Evolutionary conservation across 2,888 invertebrate genomes (phyloP), one percentile per base, ranked within the genome.

Genomic region (Hylaea fasciaria): DNA sequence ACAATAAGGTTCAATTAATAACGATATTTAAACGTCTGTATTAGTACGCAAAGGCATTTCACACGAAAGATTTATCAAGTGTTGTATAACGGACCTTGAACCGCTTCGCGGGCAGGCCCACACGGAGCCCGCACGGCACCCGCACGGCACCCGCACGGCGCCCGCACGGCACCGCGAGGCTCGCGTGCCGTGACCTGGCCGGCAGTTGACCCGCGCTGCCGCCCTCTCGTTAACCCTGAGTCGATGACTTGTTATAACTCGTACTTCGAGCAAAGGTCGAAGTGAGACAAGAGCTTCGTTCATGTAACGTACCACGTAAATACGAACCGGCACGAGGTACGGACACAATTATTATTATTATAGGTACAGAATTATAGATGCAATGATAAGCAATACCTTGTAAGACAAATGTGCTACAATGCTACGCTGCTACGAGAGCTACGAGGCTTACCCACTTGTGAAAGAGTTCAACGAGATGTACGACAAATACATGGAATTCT

Each of bases 171-270:
- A 4, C 13, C 5, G 40, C n/a, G 9, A 28, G 1, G 41, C 43
- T 51, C 57, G 48, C 52, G 61, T 62, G 57, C 32, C 22, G 29
- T 5, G 22, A n/a, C 32, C 28, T n/a, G 22, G 28, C 13, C 32
- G 22, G 49, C 13, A 32, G 37, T 49, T 39, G 51, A 50, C 57
- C 58, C 58, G 45, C 39, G 0, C 41, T 40, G 16, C 40, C 40
- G 12, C 14, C 32, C 56, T 37, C 56, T 45, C 49, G 51, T 51
- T 63, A 43, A 55, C 65, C 59, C 52, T 52, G 57, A 32, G 59
- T 45, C 59, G 64, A 56, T 22, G 59, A 50, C 43, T 51, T 32
- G 17, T 43, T 35, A 43, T 43, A 28, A 41, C 29, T n/a, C n/a
- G n/a, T 40, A 29, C 16, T 14, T 41, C 10, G 28, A 22, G 9